Base-by-base conservation (phyloP, 1,140 invertebrate species). In the Drosophila tristis region DNA sequence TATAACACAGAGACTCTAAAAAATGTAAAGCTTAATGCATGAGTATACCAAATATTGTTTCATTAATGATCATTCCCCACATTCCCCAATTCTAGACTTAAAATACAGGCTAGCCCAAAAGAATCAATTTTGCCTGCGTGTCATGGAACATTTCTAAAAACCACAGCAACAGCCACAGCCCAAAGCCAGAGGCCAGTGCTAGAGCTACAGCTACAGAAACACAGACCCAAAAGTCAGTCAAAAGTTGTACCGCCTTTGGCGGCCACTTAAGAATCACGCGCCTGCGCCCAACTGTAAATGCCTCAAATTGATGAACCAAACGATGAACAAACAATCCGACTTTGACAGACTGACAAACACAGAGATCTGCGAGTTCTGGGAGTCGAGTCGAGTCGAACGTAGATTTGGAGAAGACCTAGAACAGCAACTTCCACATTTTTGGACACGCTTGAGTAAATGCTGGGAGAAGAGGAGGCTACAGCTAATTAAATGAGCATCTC, bases 241-340 rank as follows among this genome's bases (percentile, higher is more conserved):
- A 60, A 65, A 65, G 72, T 63, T 54, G 16, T 53, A 23, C 54
- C 67, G 74, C 47, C 58, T 50, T 76, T 61, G 77, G 49, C 50
- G 55, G 50, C 44, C 65, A 66, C 49, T 85, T 67, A 78, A 55
- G 50, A 72, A 86, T 65, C 58, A 48, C 53, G 61, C 35, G 35
- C 35, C 35, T 39, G 35, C 4, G 35, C 11, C 78, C 87, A 86
- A 86, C 81, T 70, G 81, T 87, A 86, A 86, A 82, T 58, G 57
- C 20, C 78, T 78, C 62, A 82, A 86, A 86, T 87, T 82, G 82
- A 82, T 87, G 68, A 75, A 77, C 65, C 72, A 75, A 55, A 26
- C 51, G 11, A 39, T 39, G 35, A 13, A 39, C 35, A 39, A 39
- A 48, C n/a, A 48, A 11, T 20, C 26, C 26, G 60, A 63, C 51